phyloP scores from a whole-genome alignment of 1,140 invertebrate species.

The Sogatella furcifera region DNA sequence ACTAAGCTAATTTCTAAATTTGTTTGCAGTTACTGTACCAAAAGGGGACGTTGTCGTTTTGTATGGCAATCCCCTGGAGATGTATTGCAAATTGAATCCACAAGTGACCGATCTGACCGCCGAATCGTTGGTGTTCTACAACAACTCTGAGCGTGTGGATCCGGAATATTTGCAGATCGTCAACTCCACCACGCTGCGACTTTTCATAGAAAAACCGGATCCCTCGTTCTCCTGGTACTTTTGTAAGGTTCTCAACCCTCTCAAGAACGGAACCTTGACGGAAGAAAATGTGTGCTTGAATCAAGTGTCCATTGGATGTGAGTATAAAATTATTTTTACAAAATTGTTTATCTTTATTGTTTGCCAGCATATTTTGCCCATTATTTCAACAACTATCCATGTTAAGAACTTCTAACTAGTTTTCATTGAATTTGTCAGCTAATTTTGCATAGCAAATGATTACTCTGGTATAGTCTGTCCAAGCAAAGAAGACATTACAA shows the following conservation, averaged over 20 bases:
- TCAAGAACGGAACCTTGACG: conserved; percentile 23
- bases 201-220: conserved; percentile 34
- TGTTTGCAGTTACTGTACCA: conserved; percentile 36
- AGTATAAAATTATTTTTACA: conserved; percentile 26
- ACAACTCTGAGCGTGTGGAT: conserved; percentile 31
- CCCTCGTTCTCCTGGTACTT: conserved; percentile 33
- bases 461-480: too few relatives aligned
- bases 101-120: conserved; percentile 27
- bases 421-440: too few relatives aligned
- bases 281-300: conserved; percentile 37
- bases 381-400: too few relatives aligned
- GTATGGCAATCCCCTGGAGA: conserved; percentile 35
- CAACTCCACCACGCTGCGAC: conserved; percentile 37
- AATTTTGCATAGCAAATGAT: too few relatives aligned
- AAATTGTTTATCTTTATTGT: too few relatives aligned
- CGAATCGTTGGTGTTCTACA: conserved; percentile 37
- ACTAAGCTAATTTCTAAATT: neutral
- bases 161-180: conserved; percentile 32
- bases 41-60: conserved; percentile 39
- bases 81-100: conserved; percentile 38
- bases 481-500: too few relatives aligned
- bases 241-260: conserved; percentile 28
- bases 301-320: conserved; percentile 40
- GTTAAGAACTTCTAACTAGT: too few relatives aligned
- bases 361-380: too few relatives aligned